phyloP scores from a whole-genome alignment of 2,888 invertebrate species.

The Anthophora plumipes region DNA sequence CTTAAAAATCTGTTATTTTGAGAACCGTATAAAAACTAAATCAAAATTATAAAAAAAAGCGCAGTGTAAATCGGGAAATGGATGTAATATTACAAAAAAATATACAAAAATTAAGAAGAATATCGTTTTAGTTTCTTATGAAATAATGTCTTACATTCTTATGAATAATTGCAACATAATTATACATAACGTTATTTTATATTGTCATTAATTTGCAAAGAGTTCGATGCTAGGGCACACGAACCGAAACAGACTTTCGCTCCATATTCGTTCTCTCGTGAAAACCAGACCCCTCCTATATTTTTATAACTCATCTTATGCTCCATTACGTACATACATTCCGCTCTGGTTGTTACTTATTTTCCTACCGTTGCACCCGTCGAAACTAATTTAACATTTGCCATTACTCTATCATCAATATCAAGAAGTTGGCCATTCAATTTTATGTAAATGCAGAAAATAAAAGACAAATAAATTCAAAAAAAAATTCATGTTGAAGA shows the following conservation, averaged over 20 bases:
- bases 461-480: not conserved
- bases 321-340: conserved; percentile 46
- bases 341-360: conserved; percentile 42
- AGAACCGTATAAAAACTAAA: too few species aligned
- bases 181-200: not conserved
- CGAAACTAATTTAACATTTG: not conserved
- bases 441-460: not conserved
- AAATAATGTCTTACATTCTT: not conserved
- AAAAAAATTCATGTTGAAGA: not conserved
- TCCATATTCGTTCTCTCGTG: conserved; percentile 54
- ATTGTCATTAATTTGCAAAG: not conserved
- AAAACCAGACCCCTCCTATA: conserved; percentile 53
- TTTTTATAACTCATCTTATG: conserved; percentile 39
- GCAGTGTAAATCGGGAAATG: too few species aligned
- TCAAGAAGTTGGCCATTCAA: not conserved
- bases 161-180: not conserved
- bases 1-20: too few species aligned
- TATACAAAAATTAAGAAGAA: not conserved
- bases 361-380: not conserved
- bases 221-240: conserved; percentile 14
- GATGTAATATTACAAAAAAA: too few species aligned
- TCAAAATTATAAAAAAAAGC: too few species aligned
- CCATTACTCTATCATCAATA: not conserved
- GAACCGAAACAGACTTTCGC: conserved; percentile 61
- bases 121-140: not conserved